A percentile compares a stretch with the other conserved stretches of the same genome.
Evolutionary conservation across 2,113 vertebrate genomes (phyloP).

Genomic region (Mirounga angustirostris): DNA sequence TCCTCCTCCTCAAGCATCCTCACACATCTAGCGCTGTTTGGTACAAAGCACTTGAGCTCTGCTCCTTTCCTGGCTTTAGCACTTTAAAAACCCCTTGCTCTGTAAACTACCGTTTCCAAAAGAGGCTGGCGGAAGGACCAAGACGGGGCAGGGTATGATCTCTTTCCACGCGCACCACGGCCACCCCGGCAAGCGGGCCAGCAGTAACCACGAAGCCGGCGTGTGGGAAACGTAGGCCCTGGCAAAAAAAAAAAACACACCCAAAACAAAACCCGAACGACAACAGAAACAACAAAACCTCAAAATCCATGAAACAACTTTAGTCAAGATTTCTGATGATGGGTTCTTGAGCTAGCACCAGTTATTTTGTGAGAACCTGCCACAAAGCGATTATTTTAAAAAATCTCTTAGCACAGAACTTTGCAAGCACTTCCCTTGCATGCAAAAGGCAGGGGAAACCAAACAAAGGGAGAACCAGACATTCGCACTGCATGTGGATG

Average conservation of each 20-base stretch:
- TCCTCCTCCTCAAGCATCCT: conserved; percentile 1
- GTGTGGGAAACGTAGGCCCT: conserved; percentile 42
- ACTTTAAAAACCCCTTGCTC: conserved; percentile 21
- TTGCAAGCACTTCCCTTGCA: conserved; percentile 55
- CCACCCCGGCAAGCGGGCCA: conserved; percentile 38
- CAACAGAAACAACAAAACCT: conserved; percentile 13
- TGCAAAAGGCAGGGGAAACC: not conserved
- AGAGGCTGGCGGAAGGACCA: conserved; percentile 61
- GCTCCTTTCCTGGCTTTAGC: not conserved
- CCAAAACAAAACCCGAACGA: not conserved
- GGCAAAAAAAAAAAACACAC: not conserved
- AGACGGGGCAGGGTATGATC: not conserved
- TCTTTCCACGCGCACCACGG: not conserved
- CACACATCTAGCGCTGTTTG: conserved; percentile 8
- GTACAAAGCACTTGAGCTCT: not conserved
- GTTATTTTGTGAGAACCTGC: conserved; percentile 81
- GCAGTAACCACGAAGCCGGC: conserved; percentile 37
- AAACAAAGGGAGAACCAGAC: not conserved
- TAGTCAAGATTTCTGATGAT: conserved; percentile 58
- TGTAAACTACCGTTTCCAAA: conserved; percentile 9
- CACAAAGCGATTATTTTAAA: conserved; percentile 57
- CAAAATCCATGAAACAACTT: conserved; percentile 43
- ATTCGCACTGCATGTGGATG: conserved; percentile 5
- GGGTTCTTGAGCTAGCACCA: conserved; percentile 87
- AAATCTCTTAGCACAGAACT: conserved; percentile 67